Evolutionary conservation across 2,797 vertebrate species (phyloP).

Genomic region (Protonibea diacanthus): DNA sequence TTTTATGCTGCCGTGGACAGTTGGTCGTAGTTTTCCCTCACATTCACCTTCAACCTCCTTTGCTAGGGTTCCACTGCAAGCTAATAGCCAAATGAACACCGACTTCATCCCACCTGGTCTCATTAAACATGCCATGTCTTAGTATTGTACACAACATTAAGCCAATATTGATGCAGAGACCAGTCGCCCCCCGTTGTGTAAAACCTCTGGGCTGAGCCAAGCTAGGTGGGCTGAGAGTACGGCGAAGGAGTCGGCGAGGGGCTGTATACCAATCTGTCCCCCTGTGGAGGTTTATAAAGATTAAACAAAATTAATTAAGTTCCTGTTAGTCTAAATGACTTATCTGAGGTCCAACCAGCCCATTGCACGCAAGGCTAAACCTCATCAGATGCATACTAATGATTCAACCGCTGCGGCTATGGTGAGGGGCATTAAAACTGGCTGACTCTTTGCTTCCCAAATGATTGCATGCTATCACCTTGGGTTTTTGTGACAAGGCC

Average conservation of each 20-base stretch:
- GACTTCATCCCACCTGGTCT: conserved; percentile 69
- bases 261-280: conserved; percentile 65
- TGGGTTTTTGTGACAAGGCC: conserved; percentile 80
- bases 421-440: conserved; percentile 66
- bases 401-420: conserved; percentile 43
- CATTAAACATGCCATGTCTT: conserved; percentile 66
- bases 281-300: conserved; percentile 75
- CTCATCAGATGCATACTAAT: conserved; percentile 81
- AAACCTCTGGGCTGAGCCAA: conserved; percentile 46
- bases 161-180: conserved; percentile 63
- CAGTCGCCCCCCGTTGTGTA: conserved; percentile 37
- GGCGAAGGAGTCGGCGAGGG: conserved; percentile 59
- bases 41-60: conserved; percentile 39
- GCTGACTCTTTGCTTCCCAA: conserved; percentile 72
- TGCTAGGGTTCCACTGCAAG: conserved; percentile 37
- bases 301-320: conserved; percentile 85
- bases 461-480: conserved; percentile 76
- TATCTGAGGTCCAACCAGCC: conserved; percentile 77
- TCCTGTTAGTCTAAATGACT: conserved; percentile 82
- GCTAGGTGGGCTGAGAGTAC: conserved; percentile 62
- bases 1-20: neutral
- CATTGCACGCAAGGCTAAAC: conserved; percentile 67
- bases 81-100: conserved; percentile 60
- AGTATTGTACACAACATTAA: conserved; percentile 74
- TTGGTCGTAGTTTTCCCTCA: conserved; percentile 17